Base-by-base conservation (phyloP, 2,113 vertebrate genomes). In the Odocoileus hemionus region DNA sequence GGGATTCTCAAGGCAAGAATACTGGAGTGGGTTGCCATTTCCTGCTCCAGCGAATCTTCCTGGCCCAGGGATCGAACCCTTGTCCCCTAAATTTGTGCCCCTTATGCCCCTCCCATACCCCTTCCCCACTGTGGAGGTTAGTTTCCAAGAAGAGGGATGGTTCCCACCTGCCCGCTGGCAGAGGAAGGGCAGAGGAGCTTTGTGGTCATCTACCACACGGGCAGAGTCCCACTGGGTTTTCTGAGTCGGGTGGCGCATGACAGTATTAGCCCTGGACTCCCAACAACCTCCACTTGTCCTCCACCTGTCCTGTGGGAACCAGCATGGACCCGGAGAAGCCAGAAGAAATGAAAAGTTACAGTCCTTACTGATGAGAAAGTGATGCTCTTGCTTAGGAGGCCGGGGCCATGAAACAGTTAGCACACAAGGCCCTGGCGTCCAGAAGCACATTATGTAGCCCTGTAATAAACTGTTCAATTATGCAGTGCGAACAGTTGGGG, bases 401-500 rank as follows among this genome's bases (percentile, higher is more conserved):
- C 26, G 7, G 54, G 86, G 47, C 83, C 25, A 3, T 30, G 90
- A n/a, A 79, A 76, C 96, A 84, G 19, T 92, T 33, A 92, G 74
- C 84, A 87, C 50, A 67, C 85, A 26, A 74, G 82, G 54, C 96
- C 7, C 9, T 70, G 52, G 82, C 3, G 0, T 85, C 95, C n/a
- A 43, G 74, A 88, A 36, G 5, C 36, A 90, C 79, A 7, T 84
- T 76, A 5, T 64, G 45, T 13, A 25, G 52, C 0, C 1, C 60
- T 10, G 8, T 4, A 45, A 95, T 96, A 55, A 74, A 50, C 92
- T 50, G 93, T 86, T 97, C 50, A 58, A 30, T 97, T 79, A 95
- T 91, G 86, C 91, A 97, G 95, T 1, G 36, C 23, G n/a, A 96
- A 92, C 94, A 74, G 88, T 54, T 90, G 95, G 96, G 52, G 94